Conservation (phyloP, 2,113 vertebrate species). For the Pelecanus crispus region DNA sequence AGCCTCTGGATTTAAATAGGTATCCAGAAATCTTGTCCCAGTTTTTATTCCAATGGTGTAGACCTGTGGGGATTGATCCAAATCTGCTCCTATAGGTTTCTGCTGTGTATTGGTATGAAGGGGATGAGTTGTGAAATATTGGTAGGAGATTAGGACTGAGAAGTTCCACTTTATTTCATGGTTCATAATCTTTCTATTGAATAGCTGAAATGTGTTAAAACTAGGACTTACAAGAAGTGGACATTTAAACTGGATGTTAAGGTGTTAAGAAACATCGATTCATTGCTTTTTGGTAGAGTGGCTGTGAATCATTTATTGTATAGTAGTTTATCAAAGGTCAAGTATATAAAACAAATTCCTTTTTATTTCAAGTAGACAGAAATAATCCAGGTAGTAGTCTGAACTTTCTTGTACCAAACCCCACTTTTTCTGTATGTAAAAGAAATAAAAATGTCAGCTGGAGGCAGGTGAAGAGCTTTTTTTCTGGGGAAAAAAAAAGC, state of each 20-base stretch:
- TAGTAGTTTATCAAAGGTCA: conserved; percentile 63
- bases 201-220: not conserved
- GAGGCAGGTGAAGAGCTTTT: not conserved
- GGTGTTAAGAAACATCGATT: not conserved
- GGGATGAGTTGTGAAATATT: not conserved
- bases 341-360: conserved; percentile 61
- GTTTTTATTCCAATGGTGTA: not conserved
- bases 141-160: not conserved
- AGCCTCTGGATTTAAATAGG: not conserved
- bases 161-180: not conserved
- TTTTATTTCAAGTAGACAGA: conserved; percentile 53
- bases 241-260: not conserved
- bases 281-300: not conserved
- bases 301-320: conserved; percentile 36
- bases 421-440: not conserved
- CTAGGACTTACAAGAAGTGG: not conserved
- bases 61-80: not conserved
- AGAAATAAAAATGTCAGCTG: conserved; percentile 48
- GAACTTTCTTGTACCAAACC: conserved; percentile 13
- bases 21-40: not conserved
- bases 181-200: not conserved
- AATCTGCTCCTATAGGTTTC: not conserved
- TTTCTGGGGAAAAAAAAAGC: not conserved
- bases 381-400: conserved; percentile 32
- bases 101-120: not conserved